Percentiles rank a stretch among this genome's conserved stretches.
These are phyloP conservation scores for Eulemur albifrons DNA, from an alignment of 2,797 vertebrate genomes.

Conservation along the genomic window DNA sequence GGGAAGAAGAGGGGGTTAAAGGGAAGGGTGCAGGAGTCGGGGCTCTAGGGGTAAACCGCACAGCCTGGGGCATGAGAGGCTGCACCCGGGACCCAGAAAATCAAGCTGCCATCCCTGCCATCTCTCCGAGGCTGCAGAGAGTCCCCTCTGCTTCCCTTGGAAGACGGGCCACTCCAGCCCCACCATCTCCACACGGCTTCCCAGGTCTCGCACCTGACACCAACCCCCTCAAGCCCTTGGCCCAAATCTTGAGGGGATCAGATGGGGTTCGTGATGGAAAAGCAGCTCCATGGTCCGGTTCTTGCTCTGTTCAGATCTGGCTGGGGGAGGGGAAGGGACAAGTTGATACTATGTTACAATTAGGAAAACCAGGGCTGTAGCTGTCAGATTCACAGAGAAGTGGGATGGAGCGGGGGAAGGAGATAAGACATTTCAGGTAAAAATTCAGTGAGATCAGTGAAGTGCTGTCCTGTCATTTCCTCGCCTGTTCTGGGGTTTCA, in stretches of 20 bases:
- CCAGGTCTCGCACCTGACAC: not conserved
- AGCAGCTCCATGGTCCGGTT: not conserved
- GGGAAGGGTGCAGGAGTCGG: not conserved
- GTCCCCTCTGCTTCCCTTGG: not conserved
- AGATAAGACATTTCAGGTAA: not conserved
- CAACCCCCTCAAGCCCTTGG: not conserved
- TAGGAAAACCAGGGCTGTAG: not conserved
- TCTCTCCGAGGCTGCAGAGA: not conserved
- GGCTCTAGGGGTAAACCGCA: not conserved
- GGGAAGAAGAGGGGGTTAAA: not conserved
- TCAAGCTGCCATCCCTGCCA: not conserved
- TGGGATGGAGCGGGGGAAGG: not conserved
- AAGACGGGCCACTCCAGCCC: not conserved
- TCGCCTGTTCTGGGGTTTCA: not conserved
- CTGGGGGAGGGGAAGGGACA: not conserved
- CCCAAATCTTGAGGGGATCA: not conserved
- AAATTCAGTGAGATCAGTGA: not conserved
- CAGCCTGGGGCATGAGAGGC: not conserved
- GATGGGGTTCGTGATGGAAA: not conserved
- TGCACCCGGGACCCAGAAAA: not conserved
- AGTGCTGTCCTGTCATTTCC: not conserved
- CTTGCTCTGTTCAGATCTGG: not conserved
- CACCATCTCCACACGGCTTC: no score
- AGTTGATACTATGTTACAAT: not conserved
- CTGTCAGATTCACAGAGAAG: not conserved